Conservation (phyloP, 1,140 invertebrate genomes). For the Mactra quadrangularis region DNA sequence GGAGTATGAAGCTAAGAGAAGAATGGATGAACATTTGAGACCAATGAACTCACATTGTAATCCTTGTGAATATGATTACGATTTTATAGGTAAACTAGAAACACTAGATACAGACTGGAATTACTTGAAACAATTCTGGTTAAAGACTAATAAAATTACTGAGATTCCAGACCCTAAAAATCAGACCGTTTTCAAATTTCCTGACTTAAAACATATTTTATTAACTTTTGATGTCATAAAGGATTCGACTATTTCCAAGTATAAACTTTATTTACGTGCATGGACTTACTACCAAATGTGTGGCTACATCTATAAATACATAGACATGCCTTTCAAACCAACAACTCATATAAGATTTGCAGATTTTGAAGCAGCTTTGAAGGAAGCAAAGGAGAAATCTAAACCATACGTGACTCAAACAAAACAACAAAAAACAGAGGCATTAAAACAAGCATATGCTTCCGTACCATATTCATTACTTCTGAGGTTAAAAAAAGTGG, state of each 20-base stretch:
- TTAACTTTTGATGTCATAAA: not conserved
- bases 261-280: not conserved
- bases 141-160: not conserved
- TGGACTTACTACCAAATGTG: slow-evolving; percentile 3
- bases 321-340: not conserved
- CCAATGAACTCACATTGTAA: not conserved
- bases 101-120: slow-evolving; percentile 1
- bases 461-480: not conserved
- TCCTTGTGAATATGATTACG: slow-evolving; percentile 9
- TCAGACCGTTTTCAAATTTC: not conserved
- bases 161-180: too few relatives aligned
- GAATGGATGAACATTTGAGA: slow-evolving; percentile 12
- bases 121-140: not conserved
- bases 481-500: not conserved
- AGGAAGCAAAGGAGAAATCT: not conserved
- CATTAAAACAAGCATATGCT: not conserved
- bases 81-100: slow-evolving; percentile 34
- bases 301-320: not conserved
- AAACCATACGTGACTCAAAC: not conserved
- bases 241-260: not conserved
- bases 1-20: not conserved
- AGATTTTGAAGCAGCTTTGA: not conserved
- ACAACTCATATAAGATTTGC: not conserved
- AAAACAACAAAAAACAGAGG: not conserved
- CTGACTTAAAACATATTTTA: not conserved